Evolutionary conservation across 2,888 invertebrate species (phyloP).

Genomic region (Exephanes ischioxanthus): DNA sequence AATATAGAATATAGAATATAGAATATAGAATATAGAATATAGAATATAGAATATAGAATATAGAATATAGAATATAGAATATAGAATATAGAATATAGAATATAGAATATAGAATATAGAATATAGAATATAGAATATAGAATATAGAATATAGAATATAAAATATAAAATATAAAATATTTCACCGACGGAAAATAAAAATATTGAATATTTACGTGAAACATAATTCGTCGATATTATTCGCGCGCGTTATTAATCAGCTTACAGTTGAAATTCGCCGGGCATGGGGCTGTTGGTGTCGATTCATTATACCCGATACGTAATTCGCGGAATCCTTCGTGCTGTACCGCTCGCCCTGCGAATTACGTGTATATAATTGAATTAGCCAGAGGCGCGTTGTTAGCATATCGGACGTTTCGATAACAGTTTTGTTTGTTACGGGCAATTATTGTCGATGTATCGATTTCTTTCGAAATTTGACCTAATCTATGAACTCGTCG

Average conservation of each 20-base stretch:
- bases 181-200: no score
- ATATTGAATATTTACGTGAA: neutral
- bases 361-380: neutral
- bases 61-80: neutral
- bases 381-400: neutral
- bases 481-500: neutral
- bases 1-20: no score
- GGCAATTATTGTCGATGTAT: neutral
- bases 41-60: neutral
- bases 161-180: neutral
- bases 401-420: neutral
- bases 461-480: neutral
- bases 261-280: neutral
- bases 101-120: neutral
- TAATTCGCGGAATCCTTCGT: neutral
- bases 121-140: neutral
- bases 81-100: neutral
- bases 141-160: no score
- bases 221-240: neutral
- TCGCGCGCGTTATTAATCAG: neutral
- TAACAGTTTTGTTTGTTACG: neutral
- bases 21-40: neutral
- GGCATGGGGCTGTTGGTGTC: no score
- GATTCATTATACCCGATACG: neutral
- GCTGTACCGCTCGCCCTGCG: neutral